Conservation (phyloP, 2,113 vertebrate genomes). For the Poeciliopsis prolifica region DNA sequence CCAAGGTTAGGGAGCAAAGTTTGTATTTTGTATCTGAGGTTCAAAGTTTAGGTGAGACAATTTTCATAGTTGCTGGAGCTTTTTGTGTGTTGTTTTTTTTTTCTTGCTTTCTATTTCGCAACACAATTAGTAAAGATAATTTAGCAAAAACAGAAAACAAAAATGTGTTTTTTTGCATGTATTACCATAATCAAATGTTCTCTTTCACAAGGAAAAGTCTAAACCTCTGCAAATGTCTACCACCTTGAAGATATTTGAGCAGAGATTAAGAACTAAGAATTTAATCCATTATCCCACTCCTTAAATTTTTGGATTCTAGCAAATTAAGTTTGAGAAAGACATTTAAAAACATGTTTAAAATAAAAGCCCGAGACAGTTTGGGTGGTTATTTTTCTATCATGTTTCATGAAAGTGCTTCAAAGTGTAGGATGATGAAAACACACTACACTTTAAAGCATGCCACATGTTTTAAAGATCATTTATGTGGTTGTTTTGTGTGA, state of each 20-base stretch:
- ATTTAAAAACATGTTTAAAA: too few relatives aligned
- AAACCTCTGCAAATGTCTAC: neutral
- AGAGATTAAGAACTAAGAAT: neutral
- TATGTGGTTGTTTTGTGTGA: neutral
- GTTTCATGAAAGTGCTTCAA: too few relatives aligned
- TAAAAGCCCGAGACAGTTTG: too few relatives aligned
- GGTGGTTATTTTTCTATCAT: too few relatives aligned
- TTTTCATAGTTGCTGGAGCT: neutral
- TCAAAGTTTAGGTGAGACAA: neutral
- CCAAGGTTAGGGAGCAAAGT: neutral
- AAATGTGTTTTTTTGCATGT: too few relatives aligned
- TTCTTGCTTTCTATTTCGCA: neutral
- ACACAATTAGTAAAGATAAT: neutral
- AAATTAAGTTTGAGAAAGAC: neutral
- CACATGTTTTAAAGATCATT: neutral
- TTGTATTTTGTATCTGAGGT: neutral
- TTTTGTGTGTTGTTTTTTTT: neutral
- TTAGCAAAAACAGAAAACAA: neutral
- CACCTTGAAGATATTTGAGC: neutral
- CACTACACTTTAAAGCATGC: too few relatives aligned
- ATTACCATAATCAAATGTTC: neutral
- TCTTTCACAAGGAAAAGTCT: neutral
- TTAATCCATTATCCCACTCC: neutral
- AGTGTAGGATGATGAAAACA: too few relatives aligned
- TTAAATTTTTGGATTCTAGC: too few relatives aligned